Percentiles rank a stretch among this genome's conserved stretches.
These are phyloP conservation scores for Eupithecia subfuscata DNA, from an alignment of 2,888 invertebrate species.

Conservation along the genomic window DNA sequence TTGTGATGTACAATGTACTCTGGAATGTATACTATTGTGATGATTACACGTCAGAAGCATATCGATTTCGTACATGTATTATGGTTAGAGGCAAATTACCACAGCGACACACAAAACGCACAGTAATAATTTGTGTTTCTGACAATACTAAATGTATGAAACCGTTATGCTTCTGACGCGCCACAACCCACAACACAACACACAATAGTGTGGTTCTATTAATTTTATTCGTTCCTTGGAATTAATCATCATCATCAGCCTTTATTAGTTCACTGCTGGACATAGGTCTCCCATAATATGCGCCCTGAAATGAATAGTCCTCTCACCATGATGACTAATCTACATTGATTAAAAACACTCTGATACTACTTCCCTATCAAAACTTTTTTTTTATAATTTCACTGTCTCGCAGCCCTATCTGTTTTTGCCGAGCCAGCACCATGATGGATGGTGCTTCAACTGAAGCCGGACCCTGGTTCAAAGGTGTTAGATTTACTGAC, in stretches of 20 bases:
- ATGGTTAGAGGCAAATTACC: too few relatives aligned
- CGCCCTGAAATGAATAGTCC: background rate
- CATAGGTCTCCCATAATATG: too few relatives aligned
- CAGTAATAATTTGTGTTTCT: background rate
- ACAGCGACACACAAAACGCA: too few relatives aligned
- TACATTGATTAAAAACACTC: background rate
- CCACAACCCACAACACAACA: background rate
- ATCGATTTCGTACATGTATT: background rate
- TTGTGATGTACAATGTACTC: too few relatives aligned
- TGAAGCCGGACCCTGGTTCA: slow-evolving; percentile 38
- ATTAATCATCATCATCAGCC: background rate
- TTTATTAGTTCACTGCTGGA: too few relatives aligned
- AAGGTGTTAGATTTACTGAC: slow-evolving; percentile 31
- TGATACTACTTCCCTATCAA: background rate
- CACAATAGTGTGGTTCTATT: background rate
- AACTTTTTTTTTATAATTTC: background rate
- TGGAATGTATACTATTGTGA: too few relatives aligned
- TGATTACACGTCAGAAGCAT: background rate
- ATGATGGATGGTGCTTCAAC: slow-evolving; percentile 49
- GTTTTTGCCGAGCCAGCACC: slow-evolving; percentile 42
- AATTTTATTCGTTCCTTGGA: background rate
- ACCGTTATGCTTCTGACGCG: background rate
- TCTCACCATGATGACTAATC: background rate
- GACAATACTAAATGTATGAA: background rate
- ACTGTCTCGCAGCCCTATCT: slow-evolving; percentile 21